Conservation (phyloP, 1,140 invertebrate species). For the Formica selysi region DNA sequence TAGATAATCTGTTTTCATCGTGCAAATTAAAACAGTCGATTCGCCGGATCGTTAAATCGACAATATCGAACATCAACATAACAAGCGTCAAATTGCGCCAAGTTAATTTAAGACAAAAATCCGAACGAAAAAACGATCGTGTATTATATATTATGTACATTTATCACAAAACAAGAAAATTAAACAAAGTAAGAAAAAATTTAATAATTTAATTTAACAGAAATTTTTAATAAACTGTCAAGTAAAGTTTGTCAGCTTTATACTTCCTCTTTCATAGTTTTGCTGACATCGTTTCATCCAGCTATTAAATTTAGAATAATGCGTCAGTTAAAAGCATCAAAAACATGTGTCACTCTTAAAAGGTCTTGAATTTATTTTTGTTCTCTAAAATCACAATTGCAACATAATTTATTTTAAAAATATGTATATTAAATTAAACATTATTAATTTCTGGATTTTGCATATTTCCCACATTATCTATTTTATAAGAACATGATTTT, state of each 20-base stretch:
- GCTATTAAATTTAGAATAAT: slow-evolving; percentile 12
- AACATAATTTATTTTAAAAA: not conserved
- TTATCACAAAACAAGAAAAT: not conserved
- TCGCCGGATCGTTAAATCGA: slow-evolving; percentile 75
- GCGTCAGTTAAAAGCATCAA: not conserved
- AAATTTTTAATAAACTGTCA: slow-evolving; percentile 7
- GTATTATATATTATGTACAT: not conserved
- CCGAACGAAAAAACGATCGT: not conserved
- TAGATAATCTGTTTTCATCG: slow-evolving; percentile 70
- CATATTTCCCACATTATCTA: not conserved
- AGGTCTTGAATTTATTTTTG: not conserved
- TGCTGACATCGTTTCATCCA: not conserved
- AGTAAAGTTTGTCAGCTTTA: not conserved
- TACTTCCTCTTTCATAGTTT: not conserved
- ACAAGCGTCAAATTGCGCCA: slow-evolving; percentile 72
- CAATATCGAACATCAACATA: slow-evolving; percentile 71
- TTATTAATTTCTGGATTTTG: not conserved
- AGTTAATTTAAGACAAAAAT: slow-evolving; percentile 42
- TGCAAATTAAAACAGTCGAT: slow-evolving; percentile 78
- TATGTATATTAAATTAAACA: not conserved
- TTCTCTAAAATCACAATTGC: not conserved
- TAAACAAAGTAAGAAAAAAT: not conserved
- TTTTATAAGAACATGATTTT: not conserved
- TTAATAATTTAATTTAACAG: slow-evolving; percentile 1
- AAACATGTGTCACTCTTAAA: not conserved